Percentiles rank a stretch among this genome's conserved stretches.
phyloP scores from a whole-genome alignment of 2,113 vertebrate genomes.

The Serilophus lunatus region DNA sequence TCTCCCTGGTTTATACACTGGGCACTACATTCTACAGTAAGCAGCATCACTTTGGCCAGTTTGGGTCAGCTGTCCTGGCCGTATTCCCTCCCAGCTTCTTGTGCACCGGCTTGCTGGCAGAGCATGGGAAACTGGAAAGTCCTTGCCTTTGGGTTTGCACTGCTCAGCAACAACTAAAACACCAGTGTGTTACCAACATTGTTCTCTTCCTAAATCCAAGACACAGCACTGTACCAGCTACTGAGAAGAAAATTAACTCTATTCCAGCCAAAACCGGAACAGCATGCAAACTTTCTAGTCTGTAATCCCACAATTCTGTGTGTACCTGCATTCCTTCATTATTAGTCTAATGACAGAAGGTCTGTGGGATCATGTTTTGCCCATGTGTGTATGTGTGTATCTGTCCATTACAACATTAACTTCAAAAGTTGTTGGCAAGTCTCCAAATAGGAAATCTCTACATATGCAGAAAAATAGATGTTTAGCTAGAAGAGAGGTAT shows the following conservation, averaged over 20 bases:
- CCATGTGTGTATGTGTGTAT: background rate
- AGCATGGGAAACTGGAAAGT: background rate
- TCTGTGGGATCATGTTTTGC: background rate
- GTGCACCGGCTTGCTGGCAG: background rate
- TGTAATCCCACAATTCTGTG: background rate
- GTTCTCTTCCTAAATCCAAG: background rate
- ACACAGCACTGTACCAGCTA: background rate
- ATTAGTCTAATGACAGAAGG: background rate
- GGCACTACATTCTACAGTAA: background rate
- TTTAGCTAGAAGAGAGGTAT: background rate
- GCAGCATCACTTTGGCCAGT: background rate
- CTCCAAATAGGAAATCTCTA: background rate
- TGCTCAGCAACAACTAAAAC: background rate
- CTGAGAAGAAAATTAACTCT: background rate
- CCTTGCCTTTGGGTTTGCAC: background rate
- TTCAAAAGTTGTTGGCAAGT: background rate
- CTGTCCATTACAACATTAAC: background rate
- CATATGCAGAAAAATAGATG: background rate
- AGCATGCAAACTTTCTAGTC: background rate
- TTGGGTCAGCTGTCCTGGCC: background rate
- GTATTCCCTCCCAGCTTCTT: background rate
- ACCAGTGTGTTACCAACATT: background rate
- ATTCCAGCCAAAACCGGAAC: background rate
- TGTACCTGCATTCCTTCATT: background rate
- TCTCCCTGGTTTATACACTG: background rate